Evolutionary conservation across 2,113 vertebrate species (phyloP).

Genomic region (human): GRCh38 chrX:3248001-3248500

Average conservation of each 20-base stretch:
- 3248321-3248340: neutral
- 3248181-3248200: neutral
- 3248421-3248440: fast-evolving
- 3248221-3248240: neutral
- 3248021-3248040: neutral
- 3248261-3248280: neutral
- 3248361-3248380: neutral
- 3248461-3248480: neutral
- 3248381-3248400: fast-evolving
- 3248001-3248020: neutral
- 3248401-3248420: neutral
- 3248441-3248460: fast-evolving
- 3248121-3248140: fast-evolving
- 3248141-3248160: neutral
- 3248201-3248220: neutral
- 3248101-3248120: fast-evolving
- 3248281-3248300: neutral
- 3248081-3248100: neutral
- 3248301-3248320: neutral
- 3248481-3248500: neutral
- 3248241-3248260: neutral
- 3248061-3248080: fast-evolving
- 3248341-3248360: neutral
- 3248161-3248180: fast-evolving
- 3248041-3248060: fast-evolving